phyloP scores from a whole-genome alignment of 2,113 vertebrate genomes.

The Istiophorus platypterus region DNA sequence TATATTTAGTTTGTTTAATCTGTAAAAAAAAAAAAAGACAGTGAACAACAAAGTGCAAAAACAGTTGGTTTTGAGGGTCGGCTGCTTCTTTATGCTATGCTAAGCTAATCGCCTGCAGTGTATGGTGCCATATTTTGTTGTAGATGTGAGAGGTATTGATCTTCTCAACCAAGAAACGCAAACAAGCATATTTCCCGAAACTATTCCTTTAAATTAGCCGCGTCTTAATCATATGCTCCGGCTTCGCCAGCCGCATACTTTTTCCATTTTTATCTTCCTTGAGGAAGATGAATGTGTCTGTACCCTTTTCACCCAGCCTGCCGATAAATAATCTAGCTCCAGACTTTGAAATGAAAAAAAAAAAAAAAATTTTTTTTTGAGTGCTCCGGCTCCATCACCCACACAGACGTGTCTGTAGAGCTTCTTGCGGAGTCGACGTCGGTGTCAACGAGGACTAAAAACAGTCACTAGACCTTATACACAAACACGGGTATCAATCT shows the following conservation, averaged over 20 bases:
- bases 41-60: too few relatives aligned
- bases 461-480: neutral
- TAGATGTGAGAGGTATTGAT: neutral
- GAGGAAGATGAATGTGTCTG: neutral
- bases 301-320: neutral
- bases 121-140: neutral
- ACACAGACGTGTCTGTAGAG: neutral
- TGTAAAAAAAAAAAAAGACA: too few relatives aligned
- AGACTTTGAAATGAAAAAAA: neutral
- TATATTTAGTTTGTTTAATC: too few relatives aligned
- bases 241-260: neutral
- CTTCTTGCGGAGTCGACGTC: neutral
- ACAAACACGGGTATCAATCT: neutral
- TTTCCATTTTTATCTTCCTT: neutral
- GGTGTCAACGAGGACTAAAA: conserved; percentile 1
- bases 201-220: too few relatives aligned
- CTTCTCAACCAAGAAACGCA: neutral
- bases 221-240: neutral
- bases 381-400: neutral
- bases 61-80: too few relatives aligned
- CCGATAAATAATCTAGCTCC: neutral
- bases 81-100: neutral
- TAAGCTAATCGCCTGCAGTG: neutral
- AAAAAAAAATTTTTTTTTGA: conserved; percentile 3
- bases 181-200: neutral